Conservation (phyloP, 2,888 invertebrate genomes). For the Phalera bucephala region DNA sequence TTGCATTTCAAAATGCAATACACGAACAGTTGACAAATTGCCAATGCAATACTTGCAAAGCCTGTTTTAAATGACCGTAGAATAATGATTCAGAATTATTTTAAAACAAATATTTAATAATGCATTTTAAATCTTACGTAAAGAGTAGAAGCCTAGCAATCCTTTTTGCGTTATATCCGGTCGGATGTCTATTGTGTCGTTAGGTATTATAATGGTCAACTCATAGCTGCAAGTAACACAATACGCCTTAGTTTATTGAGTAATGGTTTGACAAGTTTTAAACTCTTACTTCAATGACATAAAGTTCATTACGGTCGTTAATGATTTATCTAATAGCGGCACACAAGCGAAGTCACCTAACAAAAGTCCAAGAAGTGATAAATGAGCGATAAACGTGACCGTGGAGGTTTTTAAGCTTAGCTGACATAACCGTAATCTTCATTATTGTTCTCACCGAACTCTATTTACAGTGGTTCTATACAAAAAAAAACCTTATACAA, state of each 20-base stretch:
- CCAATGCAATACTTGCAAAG: background rate
- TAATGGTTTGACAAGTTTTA: conserved; percentile 33
- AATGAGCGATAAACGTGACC: conserved; percentile 36
- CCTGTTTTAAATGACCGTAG: background rate
- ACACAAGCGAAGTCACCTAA: conserved; percentile 11
- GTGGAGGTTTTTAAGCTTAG: conserved; percentile 19
- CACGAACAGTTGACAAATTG: background rate
- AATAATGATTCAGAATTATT: background rate
- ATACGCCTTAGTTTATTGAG: conserved; percentile 33
- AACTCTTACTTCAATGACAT: conserved; percentile 36
- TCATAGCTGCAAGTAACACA: conserved; percentile 27
- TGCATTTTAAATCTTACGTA: background rate
- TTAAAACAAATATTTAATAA: background rate
- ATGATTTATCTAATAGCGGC: conserved; percentile 30
- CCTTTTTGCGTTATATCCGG: conserved; percentile 23
- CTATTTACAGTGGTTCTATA: conserved; percentile 1
- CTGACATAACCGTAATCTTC: conserved; percentile 19
- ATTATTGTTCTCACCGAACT: conserved; percentile 6
- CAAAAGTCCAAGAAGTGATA: conserved; percentile 39
- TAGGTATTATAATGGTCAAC: conserved; percentile 17
- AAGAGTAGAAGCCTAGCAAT: conserved; percentile 20
- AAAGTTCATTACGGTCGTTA: conserved; percentile 36
- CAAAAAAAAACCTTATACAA: too few species aligned
- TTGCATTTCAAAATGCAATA: background rate
- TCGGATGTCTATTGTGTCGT: conserved; percentile 23